Evolutionary conservation across 2,888 invertebrate genomes (phyloP).

Genomic region (Zhuqinia jingwanae): DNA sequence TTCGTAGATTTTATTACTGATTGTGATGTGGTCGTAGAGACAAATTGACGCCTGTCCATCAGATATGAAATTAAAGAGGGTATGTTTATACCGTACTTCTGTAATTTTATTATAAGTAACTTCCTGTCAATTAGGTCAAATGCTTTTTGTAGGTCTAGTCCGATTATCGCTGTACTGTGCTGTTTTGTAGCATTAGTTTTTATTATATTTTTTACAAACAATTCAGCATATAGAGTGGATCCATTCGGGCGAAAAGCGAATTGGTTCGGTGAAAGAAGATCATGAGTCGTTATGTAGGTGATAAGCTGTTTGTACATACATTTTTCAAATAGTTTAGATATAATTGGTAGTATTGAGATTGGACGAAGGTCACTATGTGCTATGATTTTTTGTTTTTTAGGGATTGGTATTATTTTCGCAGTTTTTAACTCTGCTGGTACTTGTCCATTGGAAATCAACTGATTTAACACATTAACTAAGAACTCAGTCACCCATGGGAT

Average conservation of each 20-base stretch:
- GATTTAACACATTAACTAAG: neutral
- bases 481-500: neutral
- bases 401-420: slow-evolving; percentile 49
- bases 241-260: slow-evolving; percentile 42
- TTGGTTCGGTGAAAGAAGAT: slow-evolving; percentile 2
- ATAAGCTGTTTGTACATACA: slow-evolving; percentile 27
- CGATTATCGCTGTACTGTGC: neutral
- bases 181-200: neutral
- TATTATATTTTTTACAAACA: neutral
- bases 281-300: neutral
- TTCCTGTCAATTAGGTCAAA: neutral
- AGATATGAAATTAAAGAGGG: neutral
- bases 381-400: neutral
- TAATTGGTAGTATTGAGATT: slow-evolving; percentile 46
- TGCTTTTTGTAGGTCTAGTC: neutral
- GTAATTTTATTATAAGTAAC: neutral
- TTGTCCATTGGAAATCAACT: neutral
- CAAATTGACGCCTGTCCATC: neutral
- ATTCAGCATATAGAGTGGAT: slow-evolving; percentile 23
- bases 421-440: slow-evolving; percentile 9
- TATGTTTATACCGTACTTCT: neutral
- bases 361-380: slow-evolving; percentile 47
- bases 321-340: slow-evolving; percentile 47
- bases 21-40: neutral
- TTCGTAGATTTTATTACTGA: neutral